Percentiles rank a stretch among this genome's conserved stretches.
Conservation (phyloP, 2,113 vertebrate species). For the Odocoileus hemionus region DNA sequence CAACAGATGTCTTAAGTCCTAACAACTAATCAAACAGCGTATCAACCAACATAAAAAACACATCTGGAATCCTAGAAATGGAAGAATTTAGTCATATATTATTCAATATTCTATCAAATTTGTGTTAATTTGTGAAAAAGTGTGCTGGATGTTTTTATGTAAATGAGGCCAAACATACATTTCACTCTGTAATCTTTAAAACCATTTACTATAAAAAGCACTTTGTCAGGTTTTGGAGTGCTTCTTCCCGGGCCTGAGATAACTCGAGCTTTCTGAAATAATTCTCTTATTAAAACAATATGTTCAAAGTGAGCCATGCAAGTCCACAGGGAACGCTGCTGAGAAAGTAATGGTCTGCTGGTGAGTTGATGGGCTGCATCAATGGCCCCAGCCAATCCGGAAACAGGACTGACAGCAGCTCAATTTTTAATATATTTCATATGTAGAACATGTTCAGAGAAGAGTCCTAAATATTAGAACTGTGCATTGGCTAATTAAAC, state of each 20-base stretch:
- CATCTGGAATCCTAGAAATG: conserved; percentile 63
- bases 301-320: conserved; percentile 46
- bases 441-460: conserved; percentile 36
- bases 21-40: conserved; percentile 67
- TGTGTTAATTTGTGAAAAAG: conserved; percentile 59
- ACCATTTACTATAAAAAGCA: neutral
- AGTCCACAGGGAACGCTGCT: neutral
- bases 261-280: conserved; percentile 51
- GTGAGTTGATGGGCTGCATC: conserved; percentile 36
- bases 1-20: conserved; percentile 60
- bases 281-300: conserved; percentile 68
- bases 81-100: conserved; percentile 59
- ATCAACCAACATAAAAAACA: conserved; percentile 65
- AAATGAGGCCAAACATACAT: conserved; percentile 32
- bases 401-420: conserved; percentile 44
- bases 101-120: neutral
- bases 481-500: conserved; percentile 51
- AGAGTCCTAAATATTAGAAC: conserved; percentile 36
- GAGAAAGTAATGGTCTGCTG: conserved; percentile 57
- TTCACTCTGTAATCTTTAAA: conserved; percentile 20
- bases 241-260: conserved; percentile 25
- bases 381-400: neutral
- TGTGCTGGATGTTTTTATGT: neutral
- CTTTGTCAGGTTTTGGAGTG: conserved; percentile 27
- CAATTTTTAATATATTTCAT: conserved; percentile 66